Evolutionary conservation across 1,140 invertebrate species (phyloP).

Genomic region (Eumeta japonica): DNA sequence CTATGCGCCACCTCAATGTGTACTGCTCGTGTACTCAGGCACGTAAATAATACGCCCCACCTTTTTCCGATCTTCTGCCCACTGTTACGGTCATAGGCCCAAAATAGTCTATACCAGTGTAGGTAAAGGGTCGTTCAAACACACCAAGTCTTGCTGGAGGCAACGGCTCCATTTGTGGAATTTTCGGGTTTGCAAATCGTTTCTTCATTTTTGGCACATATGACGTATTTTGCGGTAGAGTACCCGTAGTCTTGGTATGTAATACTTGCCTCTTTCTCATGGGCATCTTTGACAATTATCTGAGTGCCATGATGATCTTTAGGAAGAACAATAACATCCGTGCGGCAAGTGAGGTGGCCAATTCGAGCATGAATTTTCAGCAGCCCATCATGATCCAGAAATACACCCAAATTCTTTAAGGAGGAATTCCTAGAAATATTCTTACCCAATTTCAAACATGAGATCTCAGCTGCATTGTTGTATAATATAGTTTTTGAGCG

Average conservation of each 20-base stretch:
- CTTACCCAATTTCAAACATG: too few relatives aligned
- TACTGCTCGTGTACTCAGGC: constrained; percentile 11
- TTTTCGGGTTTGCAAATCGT: too few relatives aligned
- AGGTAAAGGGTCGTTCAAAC: constrained; percentile 8
- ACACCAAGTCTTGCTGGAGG: too few relatives aligned
- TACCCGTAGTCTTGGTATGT: background rate
- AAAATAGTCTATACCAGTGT: constrained; percentile 8
- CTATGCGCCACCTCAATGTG: constrained; percentile 13
- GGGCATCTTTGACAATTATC: background rate
- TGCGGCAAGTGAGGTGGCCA: too few relatives aligned
- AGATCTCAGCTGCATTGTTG: too few relatives aligned
- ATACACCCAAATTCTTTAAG: too few relatives aligned
- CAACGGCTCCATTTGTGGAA: too few relatives aligned
- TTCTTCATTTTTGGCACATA: too few relatives aligned
- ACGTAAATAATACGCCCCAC: constrained; percentile 17
- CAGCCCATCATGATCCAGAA: too few relatives aligned
- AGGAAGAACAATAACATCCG: background rate
- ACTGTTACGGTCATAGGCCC: constrained; percentile 10
- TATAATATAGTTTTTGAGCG: too few relatives aligned
- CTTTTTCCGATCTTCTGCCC: constrained; percentile 13
- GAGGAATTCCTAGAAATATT: too few relatives aligned
- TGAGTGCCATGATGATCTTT: background rate
- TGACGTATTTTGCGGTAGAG: background rate
- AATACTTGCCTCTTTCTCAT: background rate
- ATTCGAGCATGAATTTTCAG: too few relatives aligned